Percentiles rank a stretch among this genome's conserved stretches.
Evolutionary conservation across 2,113 vertebrate genomes (phyloP).

Genomic region (Pygoscelis adeliae): DNA sequence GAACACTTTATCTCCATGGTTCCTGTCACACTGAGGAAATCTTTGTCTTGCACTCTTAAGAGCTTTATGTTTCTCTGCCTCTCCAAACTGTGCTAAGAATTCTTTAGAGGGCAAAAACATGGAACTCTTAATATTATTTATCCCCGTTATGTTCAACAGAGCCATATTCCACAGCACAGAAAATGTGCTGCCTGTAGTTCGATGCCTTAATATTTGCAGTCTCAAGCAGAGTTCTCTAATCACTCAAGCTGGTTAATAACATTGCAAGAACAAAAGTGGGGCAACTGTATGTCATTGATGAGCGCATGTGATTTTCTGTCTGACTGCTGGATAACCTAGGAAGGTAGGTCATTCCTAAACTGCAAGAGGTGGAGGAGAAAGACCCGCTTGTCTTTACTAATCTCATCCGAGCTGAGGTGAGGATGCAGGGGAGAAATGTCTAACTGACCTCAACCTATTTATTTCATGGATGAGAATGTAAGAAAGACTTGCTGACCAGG

Average conservation of each 20-base stretch:
- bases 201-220: neutral
- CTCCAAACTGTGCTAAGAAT: neutral
- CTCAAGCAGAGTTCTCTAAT: neutral
- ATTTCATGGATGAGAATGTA: neutral
- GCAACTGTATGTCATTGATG: neutral
- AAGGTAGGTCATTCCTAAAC: neutral
- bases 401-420: rapidly evolving
- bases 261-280: neutral
- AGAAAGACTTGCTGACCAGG: neutral
- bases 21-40: neutral
- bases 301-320: neutral
- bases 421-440: neutral
- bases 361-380: neutral
- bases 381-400: neutral
- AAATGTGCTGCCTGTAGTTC: neutral
- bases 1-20: neutral
- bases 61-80: neutral
- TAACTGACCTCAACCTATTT: neutral
- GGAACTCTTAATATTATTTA: neutral
- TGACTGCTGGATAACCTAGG: neutral
- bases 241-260: neutral
- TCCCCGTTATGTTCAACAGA: neutral
- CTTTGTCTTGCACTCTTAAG: neutral
- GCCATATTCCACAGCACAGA: neutral
- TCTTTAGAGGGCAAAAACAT: neutral